Base-by-base conservation (phyloP, 2,888 invertebrate species). In the Exocentrus adspersus region DNA sequence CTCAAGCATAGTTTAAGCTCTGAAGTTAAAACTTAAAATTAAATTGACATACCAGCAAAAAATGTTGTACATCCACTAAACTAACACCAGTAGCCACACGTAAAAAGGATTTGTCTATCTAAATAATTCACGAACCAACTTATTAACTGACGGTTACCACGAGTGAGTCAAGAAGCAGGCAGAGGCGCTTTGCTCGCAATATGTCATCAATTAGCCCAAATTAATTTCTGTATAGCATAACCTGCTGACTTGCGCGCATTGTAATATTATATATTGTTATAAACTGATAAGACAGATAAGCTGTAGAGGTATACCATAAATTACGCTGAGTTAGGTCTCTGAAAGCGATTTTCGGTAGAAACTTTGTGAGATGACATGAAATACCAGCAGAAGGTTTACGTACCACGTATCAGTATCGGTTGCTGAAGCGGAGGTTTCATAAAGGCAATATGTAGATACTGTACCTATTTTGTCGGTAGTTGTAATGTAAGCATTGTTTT, bases 151-250 rank as follows among this genome's bases (percentile, higher is more conserved):
- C 19, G 45, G 42, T 45, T 46, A n/a, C 56, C 32, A 46, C 32
- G 14, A 46, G 42, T 32, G 24, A 57, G 45, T 57, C 30, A 28
- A 45, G 45, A 12, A 57, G 24, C 56, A 32, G 32, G 28, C 43
- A 43, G 37, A 46, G 56, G 32, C 56, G 60, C 51, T 43, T 41
- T 51, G 42, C 28, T 37, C 56, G 24, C 46, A 46, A 57, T 57
- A 68, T 64, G 65, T 67, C 66, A 66, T 66, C 67, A 69, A 69
- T 69, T 69, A 69, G 46, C 59, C 43, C 60, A 65, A 64, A 62
- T 66, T 64, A 67, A 68, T 46, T 46, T 57, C 46, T 45, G 32
- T 30, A 46, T 19, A 20, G 16, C 30, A 43, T 43, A 59, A 57
- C 60, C 62, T 60, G 65, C 48, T 50, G 62, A 56, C 66, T 53